Evolutionary conservation across 2,888 invertebrate species (phyloP).

Genomic region (Teleogryllus oceanicus): DNA sequence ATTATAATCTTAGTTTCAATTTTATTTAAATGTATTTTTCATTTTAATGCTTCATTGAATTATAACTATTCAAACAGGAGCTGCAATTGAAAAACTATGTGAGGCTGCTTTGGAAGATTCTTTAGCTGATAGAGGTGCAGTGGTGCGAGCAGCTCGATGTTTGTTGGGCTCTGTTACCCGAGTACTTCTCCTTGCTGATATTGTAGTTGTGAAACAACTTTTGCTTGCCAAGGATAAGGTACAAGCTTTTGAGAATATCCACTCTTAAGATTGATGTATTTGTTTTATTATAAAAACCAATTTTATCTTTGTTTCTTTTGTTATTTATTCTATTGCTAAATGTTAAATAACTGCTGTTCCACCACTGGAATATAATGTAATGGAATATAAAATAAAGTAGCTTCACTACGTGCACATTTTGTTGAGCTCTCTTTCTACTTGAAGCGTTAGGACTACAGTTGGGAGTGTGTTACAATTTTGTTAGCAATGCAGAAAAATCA

Average conservation of each 20-base stretch:
- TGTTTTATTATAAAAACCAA: no score
- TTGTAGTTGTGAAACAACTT: slow-evolving; percentile 95
- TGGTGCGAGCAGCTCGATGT: slow-evolving; percentile 89
- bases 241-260: background rate
- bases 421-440: no score
- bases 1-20: no score
- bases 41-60: background rate
- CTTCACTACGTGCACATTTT: background rate
- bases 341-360: background rate
- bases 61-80: slow-evolving; percentile 57
- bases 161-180: slow-evolving; percentile 92
- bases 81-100: slow-evolving; percentile 88
- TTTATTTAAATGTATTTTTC: no score
- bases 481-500: no score
- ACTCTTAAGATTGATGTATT: no score
- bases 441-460: no score
- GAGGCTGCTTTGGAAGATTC: slow-evolving; percentile 67
- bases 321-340: no score
- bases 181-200: slow-evolving; percentile 92
- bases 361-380: background rate
- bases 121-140: slow-evolving; percentile 60
- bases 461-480: no score
- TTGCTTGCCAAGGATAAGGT: slow-evolving; percentile 95
- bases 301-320: no score
- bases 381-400: background rate